Conservation (phyloP, 2,113 vertebrate genomes). For the Crotalus helleri region DNA sequence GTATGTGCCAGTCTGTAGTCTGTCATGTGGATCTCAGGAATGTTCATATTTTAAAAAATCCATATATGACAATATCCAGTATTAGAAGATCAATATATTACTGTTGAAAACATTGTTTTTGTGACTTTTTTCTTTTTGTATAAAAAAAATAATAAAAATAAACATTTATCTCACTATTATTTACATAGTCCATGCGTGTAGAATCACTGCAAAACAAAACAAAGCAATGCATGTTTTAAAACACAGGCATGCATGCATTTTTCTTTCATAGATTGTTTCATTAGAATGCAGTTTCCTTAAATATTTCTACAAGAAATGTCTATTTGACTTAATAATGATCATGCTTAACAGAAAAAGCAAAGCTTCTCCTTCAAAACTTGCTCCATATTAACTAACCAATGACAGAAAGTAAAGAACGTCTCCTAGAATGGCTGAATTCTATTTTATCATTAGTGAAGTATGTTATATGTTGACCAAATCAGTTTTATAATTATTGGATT, state of each 20-base stretch:
- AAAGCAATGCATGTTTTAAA: slow-evolving; percentile 32
- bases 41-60: slow-evolving; percentile 52
- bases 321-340: neutral
- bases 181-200: slow-evolving; percentile 79
- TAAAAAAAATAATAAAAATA: slow-evolving; percentile 73
- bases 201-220: slow-evolving; percentile 86
- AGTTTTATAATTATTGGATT: too few species aligned
- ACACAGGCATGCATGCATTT: slow-evolving; percentile 15
- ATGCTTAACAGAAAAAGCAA: neutral
- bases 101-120: slow-evolving; percentile 68
- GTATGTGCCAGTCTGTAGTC: neutral
- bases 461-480: too few species aligned
- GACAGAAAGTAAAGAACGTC: neutral
- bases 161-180: slow-evolving; percentile 87
- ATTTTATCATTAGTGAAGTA: too few species aligned
- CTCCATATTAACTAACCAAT: slow-evolving; percentile 29
- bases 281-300: slow-evolving; percentile 10
- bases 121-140: slow-evolving; percentile 65
- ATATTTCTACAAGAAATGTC: neutral
- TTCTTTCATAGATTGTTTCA: neutral
- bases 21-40: slow-evolving; percentile 27
- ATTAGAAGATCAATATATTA: slow-evolving; percentile 89
- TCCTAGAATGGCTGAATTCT: too few species aligned
- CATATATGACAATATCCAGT: slow-evolving; percentile 58
- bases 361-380: fast-evolving